Evolutionary conservation across 2,888 invertebrate genomes (phyloP).

Genomic region (Therioaphis trifolii): DNA sequence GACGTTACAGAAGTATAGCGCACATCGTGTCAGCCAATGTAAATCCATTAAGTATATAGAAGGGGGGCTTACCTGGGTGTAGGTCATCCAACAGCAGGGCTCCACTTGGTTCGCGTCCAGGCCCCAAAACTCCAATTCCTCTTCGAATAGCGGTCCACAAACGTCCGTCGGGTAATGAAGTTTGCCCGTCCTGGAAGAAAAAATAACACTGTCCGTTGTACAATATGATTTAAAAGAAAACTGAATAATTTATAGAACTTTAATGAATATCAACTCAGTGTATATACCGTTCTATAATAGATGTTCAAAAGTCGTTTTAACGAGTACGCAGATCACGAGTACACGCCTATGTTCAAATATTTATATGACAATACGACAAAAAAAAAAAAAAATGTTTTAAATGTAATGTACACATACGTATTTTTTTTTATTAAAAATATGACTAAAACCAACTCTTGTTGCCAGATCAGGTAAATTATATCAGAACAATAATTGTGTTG

Average conservation of each 20-base stretch:
- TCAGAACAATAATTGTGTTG: no score
- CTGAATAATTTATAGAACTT: slow-evolving; percentile 24
- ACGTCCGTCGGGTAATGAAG: slow-evolving; percentile 99
- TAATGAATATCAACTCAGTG: background rate
- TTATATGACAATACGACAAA: background rate
- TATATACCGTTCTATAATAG: background rate
- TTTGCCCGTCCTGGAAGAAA: slow-evolving; percentile 85
- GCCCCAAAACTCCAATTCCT: slow-evolving; percentile 99
- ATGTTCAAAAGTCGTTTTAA: background rate
- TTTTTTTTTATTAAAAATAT: no score
- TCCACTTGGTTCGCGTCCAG: slow-evolving; percentile 99
- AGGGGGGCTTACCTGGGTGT: slow-evolving; percentile 79
- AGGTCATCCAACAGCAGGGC: slow-evolving; percentile 99
- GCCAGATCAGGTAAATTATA: no score
- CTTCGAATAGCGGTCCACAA: slow-evolving; percentile 98
- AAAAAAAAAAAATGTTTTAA: background rate
- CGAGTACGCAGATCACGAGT: background rate
- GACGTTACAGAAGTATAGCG: no score
- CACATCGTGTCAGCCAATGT: background rate
- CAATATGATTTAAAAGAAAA: background rate
- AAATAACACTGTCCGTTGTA: slow-evolving; percentile 1
- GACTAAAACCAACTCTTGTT: no score
- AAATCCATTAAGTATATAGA: background rate
- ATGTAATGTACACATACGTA: no score
- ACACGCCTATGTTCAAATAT: background rate